phyloP scores from a whole-genome alignment of 37 sponge, comb jelly and placozoan species.

The Bolinopsis microptera region DNA sequence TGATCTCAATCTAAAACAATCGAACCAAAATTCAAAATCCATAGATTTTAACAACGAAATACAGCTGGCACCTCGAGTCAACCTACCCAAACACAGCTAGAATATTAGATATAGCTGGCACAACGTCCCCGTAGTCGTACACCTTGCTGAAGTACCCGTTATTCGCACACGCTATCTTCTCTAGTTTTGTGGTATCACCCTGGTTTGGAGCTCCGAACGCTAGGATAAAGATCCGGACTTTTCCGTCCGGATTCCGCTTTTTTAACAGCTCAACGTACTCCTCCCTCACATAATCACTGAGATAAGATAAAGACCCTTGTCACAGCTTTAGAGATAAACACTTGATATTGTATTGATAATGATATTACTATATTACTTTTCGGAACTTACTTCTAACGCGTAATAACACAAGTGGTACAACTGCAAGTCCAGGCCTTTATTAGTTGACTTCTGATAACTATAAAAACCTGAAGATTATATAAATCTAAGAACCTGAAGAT shows the following conservation, averaged over 20 bases:
- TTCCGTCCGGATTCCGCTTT: neutral
- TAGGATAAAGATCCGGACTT: slow-evolving; percentile 32
- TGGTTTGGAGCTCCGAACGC: slow-evolving; percentile 43
- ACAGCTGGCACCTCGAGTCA: too few relatives aligned
- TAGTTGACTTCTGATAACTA: too few relatives aligned
- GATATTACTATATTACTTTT: too few relatives aligned
- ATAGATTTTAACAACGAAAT: too few relatives aligned
- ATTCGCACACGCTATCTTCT: slow-evolving; percentile 39
- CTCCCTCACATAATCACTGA: slow-evolving; percentile 28
- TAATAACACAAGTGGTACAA: too few relatives aligned
- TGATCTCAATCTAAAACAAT: too few relatives aligned
- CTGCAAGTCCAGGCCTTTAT: too few relatives aligned
- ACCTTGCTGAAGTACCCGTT: slow-evolving; percentile 52
- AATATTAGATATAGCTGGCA: slow-evolving; percentile 37
- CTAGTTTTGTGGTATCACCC: slow-evolving; percentile 35
- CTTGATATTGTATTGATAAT: too few relatives aligned
- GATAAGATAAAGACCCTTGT: neutral
- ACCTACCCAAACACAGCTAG: slow-evolving; percentile 43
- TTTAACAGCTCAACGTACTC: neutral
- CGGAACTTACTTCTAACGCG: too few relatives aligned
- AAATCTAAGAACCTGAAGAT: slow-evolving; percentile 18
- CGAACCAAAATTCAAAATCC: too few relatives aligned
- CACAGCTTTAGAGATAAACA: too few relatives aligned
- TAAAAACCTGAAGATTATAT: neutral
- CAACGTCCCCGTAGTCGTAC: slow-evolving; percentile 23